A percentile compares a stretch with the other conserved stretches of the same genome.
Conservation (phyloP, 1,140 invertebrate species). For the Aphelinus atriplicis region DNA sequence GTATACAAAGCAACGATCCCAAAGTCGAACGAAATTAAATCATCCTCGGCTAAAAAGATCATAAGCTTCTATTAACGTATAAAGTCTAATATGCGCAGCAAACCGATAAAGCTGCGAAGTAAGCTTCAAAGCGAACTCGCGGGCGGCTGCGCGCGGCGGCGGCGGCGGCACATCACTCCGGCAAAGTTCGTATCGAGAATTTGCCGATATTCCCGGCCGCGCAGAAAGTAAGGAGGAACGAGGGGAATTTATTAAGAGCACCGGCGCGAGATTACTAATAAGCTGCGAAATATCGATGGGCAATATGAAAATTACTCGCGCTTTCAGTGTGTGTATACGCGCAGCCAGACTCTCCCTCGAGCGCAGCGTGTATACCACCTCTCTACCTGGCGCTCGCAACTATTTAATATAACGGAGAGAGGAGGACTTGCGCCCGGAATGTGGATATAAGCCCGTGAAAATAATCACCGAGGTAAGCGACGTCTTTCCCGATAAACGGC, state of each 20-base stretch:
- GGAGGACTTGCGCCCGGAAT: slow-evolving; percentile 31
- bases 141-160: background rate
- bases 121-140: background rate
- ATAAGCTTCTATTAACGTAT: too few relatives aligned
- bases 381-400: slow-evolving; percentile 30
- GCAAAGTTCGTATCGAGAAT: slow-evolving; percentile 30
- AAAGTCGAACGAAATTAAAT: too few relatives aligned
- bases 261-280: slow-evolving; percentile 35
- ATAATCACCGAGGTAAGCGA: slow-evolving; percentile 36
- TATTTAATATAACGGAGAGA: slow-evolving; percentile 39
- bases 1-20: too few relatives aligned
- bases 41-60: too few relatives aligned
- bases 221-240: slow-evolving; percentile 16
- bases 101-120: background rate
- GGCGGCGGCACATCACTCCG: background rate
- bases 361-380: background rate
- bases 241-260: slow-evolving; percentile 37
- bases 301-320: slow-evolving; percentile 39
- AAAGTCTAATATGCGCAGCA: too few relatives aligned
- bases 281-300: slow-evolving; percentile 39
- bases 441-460: slow-evolving; percentile 38
- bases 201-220: slow-evolving; percentile 36
- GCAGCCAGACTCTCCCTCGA: background rate
- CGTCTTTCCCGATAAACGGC: slow-evolving; percentile 41
- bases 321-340: background rate